Conservation (phyloP, 2,888 invertebrate species). For the Aphrophora alni region DNA sequence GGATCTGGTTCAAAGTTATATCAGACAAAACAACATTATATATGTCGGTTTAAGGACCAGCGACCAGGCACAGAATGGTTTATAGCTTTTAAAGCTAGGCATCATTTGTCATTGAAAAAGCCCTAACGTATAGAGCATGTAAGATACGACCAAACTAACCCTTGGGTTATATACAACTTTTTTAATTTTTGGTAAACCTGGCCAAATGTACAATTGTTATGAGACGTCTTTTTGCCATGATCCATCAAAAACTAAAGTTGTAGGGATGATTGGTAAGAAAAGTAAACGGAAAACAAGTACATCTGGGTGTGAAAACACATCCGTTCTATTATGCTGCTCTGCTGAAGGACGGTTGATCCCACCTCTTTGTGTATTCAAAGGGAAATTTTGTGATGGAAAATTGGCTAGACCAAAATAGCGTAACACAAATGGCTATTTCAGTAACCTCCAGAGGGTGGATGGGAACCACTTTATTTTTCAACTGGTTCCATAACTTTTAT, state of each 20-base stretch:
- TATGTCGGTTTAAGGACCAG: no score
- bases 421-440: neutral
- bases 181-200: neutral
- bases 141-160: neutral
- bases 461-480: conserved; percentile 4
- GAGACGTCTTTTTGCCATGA: neutral
- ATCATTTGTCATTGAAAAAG: neutral
- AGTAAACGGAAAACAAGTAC: neutral
- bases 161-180: neutral
- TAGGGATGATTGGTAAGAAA: neutral
- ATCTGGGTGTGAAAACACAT: neutral
- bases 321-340: neutral
- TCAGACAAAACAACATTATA: no score
- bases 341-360: neutral
- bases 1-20: no score
- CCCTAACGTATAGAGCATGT: neutral
- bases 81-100: neutral
- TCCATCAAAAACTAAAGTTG: neutral
- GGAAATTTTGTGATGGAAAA: conserved; percentile 1
- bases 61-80: no score
- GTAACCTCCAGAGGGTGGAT: neutral
- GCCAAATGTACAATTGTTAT: neutral
- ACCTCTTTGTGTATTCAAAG: neutral
- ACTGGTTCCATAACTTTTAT: conserved; percentile 1
- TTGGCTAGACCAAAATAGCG: neutral